Evolutionary conservation across 2,888 invertebrate species (phyloP), one percentile per base, ranked within the genome.

Genomic region (Biston stratarius): DNA sequence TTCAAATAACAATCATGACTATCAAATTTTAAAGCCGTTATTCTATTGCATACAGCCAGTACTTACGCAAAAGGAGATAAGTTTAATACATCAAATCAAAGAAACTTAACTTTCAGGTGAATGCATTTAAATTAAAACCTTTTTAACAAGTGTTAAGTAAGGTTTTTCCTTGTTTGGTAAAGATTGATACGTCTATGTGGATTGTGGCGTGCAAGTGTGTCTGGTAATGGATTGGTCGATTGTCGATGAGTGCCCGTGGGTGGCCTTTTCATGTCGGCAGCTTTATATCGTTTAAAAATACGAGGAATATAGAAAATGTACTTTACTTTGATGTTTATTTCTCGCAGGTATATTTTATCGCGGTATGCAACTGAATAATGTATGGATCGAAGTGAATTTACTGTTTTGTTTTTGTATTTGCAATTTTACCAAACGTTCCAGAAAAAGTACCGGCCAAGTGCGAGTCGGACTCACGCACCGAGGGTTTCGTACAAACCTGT

Each of bases 211-310:
- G 71, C 76, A 78, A 81, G 83, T 84, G 86, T 84, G 82, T 74
- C 78, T 81, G 74, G 88, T 87, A 87, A 88, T 88, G 87, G 86
- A 89, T 88, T 87, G 87, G 84, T 81, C 81, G 86, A 85, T 85
- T 85, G 88, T 85, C 85, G 82, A 80, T 80, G 80, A 85, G 84
- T 80, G 83, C 74, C 78, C 72, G 84, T 88, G 89, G 88, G 89
- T 89, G 88, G 89, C 82, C 87, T 84, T 82, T 86, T 81, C 73
- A 77, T 71, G 85, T 83, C 85, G 86, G 85, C 83, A 80, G 81
- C 86, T 84, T 83, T 84, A 84, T 83, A 83, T 78, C 78, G 77
- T 80, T 77, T 78, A 78, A 82, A 84, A 83, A 80, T 80, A 80
- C 80, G 81, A 77, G 83, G 84, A 83, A 80, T 82, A 82, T 79